Base-by-base conservation (phyloP, 2,888 invertebrate genomes). In the Pegoplata infirma region DNA sequence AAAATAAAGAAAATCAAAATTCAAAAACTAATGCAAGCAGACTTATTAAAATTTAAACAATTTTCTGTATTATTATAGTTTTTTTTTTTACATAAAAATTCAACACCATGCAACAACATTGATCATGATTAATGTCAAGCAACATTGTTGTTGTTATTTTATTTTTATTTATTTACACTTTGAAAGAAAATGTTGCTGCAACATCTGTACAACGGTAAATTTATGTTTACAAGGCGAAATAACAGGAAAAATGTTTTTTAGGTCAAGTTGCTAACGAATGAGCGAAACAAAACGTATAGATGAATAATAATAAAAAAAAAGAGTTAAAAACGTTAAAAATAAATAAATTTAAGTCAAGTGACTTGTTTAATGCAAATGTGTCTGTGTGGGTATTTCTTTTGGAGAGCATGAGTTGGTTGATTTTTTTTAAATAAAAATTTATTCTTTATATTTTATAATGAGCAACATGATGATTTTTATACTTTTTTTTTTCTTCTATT, bases 231-330 rank as follows among this genome's bases (percentile, higher is more conserved):
- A 69, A 81, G 80, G 78, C 81, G 73, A 86, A 87, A 88, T 88
- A 88, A 88, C 88, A 87, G 89, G 87, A 88, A 87, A 86, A 82
- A 87, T 86, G 84, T 85, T 87, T 85, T 86, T 84, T 86, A 84
- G 88, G 88, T 89, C 88, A 89, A 87, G 88, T 89, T 88, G 89
- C 85, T 77, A 76, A 75, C 10, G 67, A 61, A 76, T 19, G 58
- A 73, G 63, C 36, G 40, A 46, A 56, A 44, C 49, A 59, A 19
- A 10, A 32, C 44, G 1, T n/a, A n/a, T n/a, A n/a, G n/a, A n/a
- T n/a, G n/a, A n/a, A n/a, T n/a, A n/a, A n/a, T n/a, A 16, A 12
- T 16, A 36, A 12, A 55, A 40, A 14, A 69, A 61, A 63, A 67
- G 66, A 76, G 63, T 63, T 66, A 51, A 46, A 51, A n/a, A n/a